Conservation (phyloP, 2,888 invertebrate genomes). For the Anaspis maculata region DNA sequence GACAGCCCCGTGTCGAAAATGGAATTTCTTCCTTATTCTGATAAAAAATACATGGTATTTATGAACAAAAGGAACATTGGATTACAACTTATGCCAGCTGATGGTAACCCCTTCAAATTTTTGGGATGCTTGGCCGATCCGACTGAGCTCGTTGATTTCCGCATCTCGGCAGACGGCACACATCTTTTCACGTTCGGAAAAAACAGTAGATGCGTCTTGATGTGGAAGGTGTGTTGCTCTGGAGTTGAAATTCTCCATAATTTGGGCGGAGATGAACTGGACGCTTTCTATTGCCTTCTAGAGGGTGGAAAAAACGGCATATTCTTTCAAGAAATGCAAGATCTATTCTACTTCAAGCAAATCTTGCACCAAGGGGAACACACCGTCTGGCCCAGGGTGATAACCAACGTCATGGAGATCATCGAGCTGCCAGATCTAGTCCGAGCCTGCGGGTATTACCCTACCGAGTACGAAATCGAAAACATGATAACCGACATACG, state of each 20-base stretch:
- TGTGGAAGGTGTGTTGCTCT: constrained; percentile 42
- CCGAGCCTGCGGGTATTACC: constrained; percentile 67
- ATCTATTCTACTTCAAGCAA: constrained; percentile 70
- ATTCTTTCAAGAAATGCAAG: constrained; percentile 62
- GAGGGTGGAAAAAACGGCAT: constrained; percentile 64
- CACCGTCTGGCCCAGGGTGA: constrained; percentile 51
- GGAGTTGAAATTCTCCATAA: constrained; percentile 44
- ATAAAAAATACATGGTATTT: constrained; percentile 51
- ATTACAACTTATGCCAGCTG: constrained; percentile 58
- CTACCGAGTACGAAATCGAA: constrained; percentile 64
- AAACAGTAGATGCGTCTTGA: constrained; percentile 46
- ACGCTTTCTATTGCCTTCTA: constrained; percentile 63
- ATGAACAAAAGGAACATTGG: constrained; percentile 58
- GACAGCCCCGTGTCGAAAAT: constrained; percentile 47
- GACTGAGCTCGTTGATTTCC: constrained; percentile 41
- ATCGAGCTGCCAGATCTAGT: constrained; percentile 64
- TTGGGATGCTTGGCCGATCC: constrained; percentile 59
- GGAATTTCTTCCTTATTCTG: constrained; percentile 37
- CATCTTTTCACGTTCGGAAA: constrained; percentile 50
- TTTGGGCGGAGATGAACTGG: constrained; percentile 49
- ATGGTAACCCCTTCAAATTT: constrained; percentile 67
- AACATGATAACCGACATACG: constrained; percentile 52
- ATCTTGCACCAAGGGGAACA: constrained; percentile 64
- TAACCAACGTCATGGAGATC: constrained; percentile 53
- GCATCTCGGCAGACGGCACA: constrained; percentile 42